Evolutionary conservation across 1,140 invertebrate genomes (phyloP).

Genomic region (Lasaia peninsularis): DNA sequence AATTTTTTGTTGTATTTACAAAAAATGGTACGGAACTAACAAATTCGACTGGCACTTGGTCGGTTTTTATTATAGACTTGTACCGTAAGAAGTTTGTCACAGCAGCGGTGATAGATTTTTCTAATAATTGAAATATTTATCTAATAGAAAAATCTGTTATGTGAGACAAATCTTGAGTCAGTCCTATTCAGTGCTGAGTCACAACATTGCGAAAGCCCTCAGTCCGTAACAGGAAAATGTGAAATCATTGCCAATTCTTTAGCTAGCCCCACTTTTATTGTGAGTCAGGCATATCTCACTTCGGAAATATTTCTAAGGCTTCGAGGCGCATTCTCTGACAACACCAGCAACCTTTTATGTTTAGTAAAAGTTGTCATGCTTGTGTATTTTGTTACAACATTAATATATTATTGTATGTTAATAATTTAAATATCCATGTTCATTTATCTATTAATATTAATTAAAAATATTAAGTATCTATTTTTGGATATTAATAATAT

Average conservation of each 20-base stretch:
- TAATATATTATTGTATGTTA: too few species aligned
- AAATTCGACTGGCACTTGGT: too few species aligned
- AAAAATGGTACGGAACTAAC: too few species aligned
- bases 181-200: constrained; percentile 36
- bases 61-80: too few species aligned
- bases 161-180: constrained; percentile 17
- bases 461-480: too few species aligned
- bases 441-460: too few species aligned
- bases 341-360: neutral
- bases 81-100: too few species aligned
- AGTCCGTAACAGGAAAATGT: constrained; percentile 46
- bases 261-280: constrained; percentile 34
- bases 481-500: too few species aligned
- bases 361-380: too few species aligned
- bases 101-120: neutral
- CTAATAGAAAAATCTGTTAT: neutral
- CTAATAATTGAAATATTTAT: neutral
- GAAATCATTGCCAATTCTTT: constrained; percentile 27
- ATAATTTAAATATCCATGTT: too few species aligned
- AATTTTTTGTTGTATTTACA: too few species aligned
- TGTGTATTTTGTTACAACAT: too few species aligned
- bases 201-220: constrained; percentile 46
- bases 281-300: constrained; percentile 35
- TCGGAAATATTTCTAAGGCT: constrained; percentile 1
- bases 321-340: neutral